These are phyloP conservation scores for Ictalurus furcatus DNA, from an alignment of 2,113 vertebrate genomes.

Conservation along the genomic window DNA sequence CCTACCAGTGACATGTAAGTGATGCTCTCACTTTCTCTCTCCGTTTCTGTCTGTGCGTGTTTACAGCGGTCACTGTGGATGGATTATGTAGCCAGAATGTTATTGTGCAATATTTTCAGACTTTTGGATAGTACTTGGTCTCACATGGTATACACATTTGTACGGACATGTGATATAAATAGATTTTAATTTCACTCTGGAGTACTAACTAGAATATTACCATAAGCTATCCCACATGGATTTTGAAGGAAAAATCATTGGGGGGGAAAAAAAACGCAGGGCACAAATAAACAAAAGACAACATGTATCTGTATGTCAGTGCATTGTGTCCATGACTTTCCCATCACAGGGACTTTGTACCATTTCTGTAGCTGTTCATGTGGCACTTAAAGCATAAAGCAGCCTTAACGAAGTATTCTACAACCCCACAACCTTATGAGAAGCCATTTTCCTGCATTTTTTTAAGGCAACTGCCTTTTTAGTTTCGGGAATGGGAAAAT, in stretches of 20 bases:
- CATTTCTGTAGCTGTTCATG: neutral
- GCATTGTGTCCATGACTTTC: neutral
- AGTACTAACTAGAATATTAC: neutral
- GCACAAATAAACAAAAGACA: neutral
- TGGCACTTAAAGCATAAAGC: neutral
- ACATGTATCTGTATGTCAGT: neutral
- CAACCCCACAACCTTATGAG: neutral
- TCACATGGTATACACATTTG: neutral
- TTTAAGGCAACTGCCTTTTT: neutral
- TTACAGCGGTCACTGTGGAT: neutral
- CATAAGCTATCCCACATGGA: neutral
- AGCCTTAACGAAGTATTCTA: neutral
- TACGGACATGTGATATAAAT: neutral
- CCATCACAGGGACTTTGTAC: neutral
- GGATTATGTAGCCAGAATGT: neutral
- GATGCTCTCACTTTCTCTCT: slow-evolving; percentile 9
- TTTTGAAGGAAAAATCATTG: neutral
- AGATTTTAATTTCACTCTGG: neutral
- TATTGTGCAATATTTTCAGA: neutral
- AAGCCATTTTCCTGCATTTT: neutral
- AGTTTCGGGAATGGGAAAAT: neutral
- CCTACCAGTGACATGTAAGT: slow-evolving; percentile 96
- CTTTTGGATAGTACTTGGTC: neutral
- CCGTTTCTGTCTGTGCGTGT: neutral
- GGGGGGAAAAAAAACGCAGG: neutral